Evolutionary conservation across 2,797 vertebrate genomes (phyloP).

Genomic region (Lithobates pipiens): DNA sequence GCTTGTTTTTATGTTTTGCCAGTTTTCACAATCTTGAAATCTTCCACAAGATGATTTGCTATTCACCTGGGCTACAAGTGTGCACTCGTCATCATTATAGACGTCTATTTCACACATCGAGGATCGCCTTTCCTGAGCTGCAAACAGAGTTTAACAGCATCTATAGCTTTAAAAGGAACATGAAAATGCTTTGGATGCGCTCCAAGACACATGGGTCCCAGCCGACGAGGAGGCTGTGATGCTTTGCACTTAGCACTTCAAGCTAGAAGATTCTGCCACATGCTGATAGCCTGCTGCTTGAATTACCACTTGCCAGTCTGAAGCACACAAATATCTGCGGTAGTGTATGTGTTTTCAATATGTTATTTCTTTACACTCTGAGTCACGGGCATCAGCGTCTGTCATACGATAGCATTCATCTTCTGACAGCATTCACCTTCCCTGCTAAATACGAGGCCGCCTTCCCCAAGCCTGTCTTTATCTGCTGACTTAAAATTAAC

Average conservation of each 20-base stretch:
- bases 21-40: constrained; percentile 19
- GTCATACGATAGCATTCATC: constrained; percentile 61
- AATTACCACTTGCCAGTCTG: constrained; percentile 64
- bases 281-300: constrained; percentile 63
- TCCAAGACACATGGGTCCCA: constrained; percentile 58
- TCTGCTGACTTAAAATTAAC: constrained; percentile 61
- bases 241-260: constrained; percentile 62
- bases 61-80: constrained; percentile 46
- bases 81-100: constrained; percentile 35
- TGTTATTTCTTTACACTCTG: constrained; percentile 62
- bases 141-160: constrained; percentile 12
- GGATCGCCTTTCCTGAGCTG: constrained; percentile 25
- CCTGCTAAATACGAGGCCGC: constrained; percentile 41
- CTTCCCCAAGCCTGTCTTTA: constrained; percentile 59
- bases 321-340: constrained; percentile 62
- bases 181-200: constrained; percentile 47
- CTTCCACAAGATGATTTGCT: constrained; percentile 36
- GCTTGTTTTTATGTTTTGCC: constrained; percentile 16
- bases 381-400: constrained; percentile 58
- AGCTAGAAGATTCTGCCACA: constrained; percentile 59
- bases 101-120: constrained; percentile 43
- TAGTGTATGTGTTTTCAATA: constrained; percentile 58
- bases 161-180: constrained; percentile 49
- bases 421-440: constrained; percentile 56
- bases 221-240: constrained; percentile 52